Conservation (phyloP, 2,797 vertebrate genomes). For the Lateolabrax maculatus region DNA sequence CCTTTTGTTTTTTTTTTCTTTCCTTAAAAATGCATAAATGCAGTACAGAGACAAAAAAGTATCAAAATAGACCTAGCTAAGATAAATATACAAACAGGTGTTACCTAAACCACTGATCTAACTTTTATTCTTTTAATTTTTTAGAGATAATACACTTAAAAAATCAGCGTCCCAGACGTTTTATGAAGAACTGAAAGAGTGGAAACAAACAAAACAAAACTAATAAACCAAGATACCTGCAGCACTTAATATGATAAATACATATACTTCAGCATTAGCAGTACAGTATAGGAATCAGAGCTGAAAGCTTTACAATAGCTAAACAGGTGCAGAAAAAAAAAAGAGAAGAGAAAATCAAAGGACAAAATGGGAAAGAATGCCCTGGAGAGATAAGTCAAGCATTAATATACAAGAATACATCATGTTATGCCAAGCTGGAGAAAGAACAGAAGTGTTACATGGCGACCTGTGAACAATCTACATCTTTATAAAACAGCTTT, state of each 20-base stretch:
- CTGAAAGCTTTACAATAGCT: conserved; percentile 89
- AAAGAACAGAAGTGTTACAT: conserved; percentile 82
- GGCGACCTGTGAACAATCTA: conserved; percentile 85
- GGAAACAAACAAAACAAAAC: conserved; percentile 69
- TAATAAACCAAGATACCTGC: conserved; percentile 87
- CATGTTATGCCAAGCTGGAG: conserved; percentile 82
- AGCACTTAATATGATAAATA: conserved; percentile 90
- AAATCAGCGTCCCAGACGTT: conserved; percentile 89
- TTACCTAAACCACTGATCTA: conserved; percentile 92
- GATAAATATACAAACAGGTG: conserved; percentile 93
- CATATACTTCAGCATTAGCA: conserved; percentile 89
- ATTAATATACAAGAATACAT: conserved; percentile 89
- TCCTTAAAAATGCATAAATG: conserved; percentile 92
- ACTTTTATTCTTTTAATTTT: conserved; percentile 83
- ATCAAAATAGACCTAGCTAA: conserved; percentile 94
- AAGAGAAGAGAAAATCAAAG: conserved; percentile 60
- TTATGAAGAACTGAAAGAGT: conserved; percentile 83
- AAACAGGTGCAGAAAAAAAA: conserved; percentile 81
- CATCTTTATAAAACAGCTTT: conserved; percentile 86
- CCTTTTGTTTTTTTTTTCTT: conserved; percentile 84
- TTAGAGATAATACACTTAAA: conserved; percentile 87
- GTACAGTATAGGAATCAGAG: conserved; percentile 88
- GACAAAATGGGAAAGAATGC: conserved; percentile 79
- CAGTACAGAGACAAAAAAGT: conserved; percentile 92
- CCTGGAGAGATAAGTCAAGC: conserved; percentile 87